Evolutionary conservation across 2,797 vertebrate species (phyloP).

Genomic region (Distichodus sexfasciatus): DNA sequence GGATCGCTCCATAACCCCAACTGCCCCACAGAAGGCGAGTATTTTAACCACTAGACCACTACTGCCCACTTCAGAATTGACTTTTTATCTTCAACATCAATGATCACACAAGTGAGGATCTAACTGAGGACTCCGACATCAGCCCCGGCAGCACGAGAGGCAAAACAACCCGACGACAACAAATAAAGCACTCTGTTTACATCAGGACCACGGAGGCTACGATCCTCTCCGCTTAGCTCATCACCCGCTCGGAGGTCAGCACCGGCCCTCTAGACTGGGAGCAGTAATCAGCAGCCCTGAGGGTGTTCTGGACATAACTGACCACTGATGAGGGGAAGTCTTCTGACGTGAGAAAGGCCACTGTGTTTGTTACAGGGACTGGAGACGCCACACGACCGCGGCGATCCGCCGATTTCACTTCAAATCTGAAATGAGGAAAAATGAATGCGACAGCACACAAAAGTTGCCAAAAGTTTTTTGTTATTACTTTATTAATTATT

Average conservation of each 20-base stretch:
- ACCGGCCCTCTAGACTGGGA: conserved; percentile 16
- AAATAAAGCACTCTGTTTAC: conserved; percentile 20
- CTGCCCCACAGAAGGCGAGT: too few species aligned
- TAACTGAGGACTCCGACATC: conserved; percentile 22
- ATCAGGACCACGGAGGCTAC: neutral
- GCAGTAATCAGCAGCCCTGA: conserved; percentile 21
- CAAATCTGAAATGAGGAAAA: too few species aligned
- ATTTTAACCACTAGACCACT: too few species aligned
- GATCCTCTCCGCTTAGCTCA: conserved; percentile 4
- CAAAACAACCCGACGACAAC: conserved; percentile 9
- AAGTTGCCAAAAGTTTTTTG: conserved; percentile 60
- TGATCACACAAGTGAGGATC: too few species aligned
- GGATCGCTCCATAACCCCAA: too few species aligned
- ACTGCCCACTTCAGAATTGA: too few species aligned
- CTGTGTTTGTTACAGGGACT: neutral
- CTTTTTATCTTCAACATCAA: too few species aligned
- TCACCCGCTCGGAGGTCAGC: conserved; percentile 27
- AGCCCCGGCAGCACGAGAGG: neutral
- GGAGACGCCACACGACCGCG: neutral
- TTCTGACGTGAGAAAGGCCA: neutral
- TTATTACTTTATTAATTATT: conserved; percentile 83
- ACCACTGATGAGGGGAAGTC: neutral
- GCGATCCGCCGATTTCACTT: too few species aligned
- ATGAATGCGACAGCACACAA: conserved; percentile 19
- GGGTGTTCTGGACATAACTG: neutral